Evolutionary conservation across 2,797 vertebrate species (phyloP).

Genomic region (Menidia menidia): DNA sequence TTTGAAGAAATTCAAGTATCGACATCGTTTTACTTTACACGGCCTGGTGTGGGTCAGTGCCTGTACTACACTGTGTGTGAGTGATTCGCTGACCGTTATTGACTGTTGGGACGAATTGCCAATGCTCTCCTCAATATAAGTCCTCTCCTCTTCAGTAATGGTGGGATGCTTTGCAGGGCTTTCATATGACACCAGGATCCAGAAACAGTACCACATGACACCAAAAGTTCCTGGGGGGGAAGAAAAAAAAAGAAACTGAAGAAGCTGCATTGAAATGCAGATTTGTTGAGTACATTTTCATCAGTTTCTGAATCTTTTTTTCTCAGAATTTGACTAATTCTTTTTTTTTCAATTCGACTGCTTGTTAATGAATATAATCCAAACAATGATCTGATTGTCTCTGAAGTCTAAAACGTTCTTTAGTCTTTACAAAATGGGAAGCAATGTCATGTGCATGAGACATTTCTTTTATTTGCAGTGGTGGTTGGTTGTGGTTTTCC

Average conservation of each 20-base stretch:
- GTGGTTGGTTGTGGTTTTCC: not conserved
- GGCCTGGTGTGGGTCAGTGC: not conserved
- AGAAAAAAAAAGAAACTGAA: slow-evolving; percentile 10
- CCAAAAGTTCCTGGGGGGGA: slow-evolving; percentile 87
- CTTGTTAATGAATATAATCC: not conserved
- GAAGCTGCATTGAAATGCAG: no score
- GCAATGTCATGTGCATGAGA: no score
- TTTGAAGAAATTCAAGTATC: not conserved
- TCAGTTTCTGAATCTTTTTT: no score
- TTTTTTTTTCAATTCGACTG: no score
- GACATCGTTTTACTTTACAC: not conserved
- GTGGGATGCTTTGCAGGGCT: slow-evolving; percentile 92
- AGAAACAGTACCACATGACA: slow-evolving; percentile 92
- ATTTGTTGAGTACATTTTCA: no score
- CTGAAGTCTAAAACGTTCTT: not conserved
- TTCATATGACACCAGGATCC: slow-evolving; percentile 93
- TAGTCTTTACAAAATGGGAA: not conserved
- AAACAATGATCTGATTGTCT: not conserved
- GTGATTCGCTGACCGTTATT: slow-evolving; percentile 76
- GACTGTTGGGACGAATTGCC: slow-evolving; percentile 83
- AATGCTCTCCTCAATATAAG: slow-evolving; percentile 93
- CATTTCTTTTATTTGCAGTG: not conserved
- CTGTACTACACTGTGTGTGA: not conserved
- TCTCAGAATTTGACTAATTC: no score
- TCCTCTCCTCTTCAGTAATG: slow-evolving; percentile 89